phyloP scores from a whole-genome alignment of 2,888 invertebrate genomes.

The Drosophila kambysellisi region DNA sequence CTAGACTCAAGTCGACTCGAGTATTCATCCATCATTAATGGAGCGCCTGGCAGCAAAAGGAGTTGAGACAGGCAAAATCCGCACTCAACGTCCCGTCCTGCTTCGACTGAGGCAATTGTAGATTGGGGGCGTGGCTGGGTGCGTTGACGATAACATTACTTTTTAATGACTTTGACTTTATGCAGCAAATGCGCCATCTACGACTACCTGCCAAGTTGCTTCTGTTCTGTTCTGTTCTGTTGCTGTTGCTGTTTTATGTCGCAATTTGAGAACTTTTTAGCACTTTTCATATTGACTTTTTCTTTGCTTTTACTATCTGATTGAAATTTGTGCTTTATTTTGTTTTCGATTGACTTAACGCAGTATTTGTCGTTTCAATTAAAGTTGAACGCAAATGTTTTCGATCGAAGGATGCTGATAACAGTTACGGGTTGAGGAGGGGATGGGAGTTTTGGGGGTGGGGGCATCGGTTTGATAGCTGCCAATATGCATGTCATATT shows the following conservation, averaged over 20 bases:
- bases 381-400: conserved; percentile 10
- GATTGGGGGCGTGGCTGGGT: conserved; percentile 46
- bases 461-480: conserved; percentile 23
- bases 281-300: conserved; percentile 19
- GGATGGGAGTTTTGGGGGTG: not conserved
- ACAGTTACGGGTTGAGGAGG: not conserved
- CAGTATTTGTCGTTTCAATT: conserved; percentile 39
- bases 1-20: conserved; percentile 30
- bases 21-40: conserved; percentile 79
- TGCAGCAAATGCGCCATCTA: conserved; percentile 69
- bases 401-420: not conserved
- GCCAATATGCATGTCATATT: conserved; percentile 77
- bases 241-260: conserved; percentile 29
- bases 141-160: conserved; percentile 79
- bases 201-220: conserved; percentile 35
- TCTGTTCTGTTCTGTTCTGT: not conserved
- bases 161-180: conserved; percentile 82
- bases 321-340: conserved; percentile 37
- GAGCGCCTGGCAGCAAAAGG: conserved; percentile 58
- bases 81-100: not conserved
- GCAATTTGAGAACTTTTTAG: conserved; percentile 40
- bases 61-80: conserved; percentile 39
- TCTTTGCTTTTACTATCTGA: conserved; percentile 27
- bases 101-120: conserved; percentile 29
- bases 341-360: conserved; percentile 34